Percentiles rank a stretch among this genome's conserved stretches.
phyloP scores from a whole-genome alignment of 2,113 vertebrate species.

The Chaetops frenatus region DNA sequence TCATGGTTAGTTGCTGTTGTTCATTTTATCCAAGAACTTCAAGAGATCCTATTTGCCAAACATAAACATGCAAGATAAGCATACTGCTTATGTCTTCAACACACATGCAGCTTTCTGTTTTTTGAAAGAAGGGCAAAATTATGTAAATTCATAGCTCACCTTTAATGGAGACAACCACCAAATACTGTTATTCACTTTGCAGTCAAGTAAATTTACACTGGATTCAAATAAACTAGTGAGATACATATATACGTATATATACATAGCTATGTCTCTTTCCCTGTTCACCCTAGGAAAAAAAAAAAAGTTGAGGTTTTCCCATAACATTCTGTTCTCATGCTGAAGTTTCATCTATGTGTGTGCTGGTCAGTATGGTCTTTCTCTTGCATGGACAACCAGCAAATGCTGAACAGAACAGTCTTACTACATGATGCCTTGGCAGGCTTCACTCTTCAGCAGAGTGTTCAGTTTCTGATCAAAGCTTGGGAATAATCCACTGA shows the following conservation, averaged over 20 bases:
- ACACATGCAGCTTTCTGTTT: accelerated
- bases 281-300: neutral
- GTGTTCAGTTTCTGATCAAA: neutral
- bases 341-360: neutral
- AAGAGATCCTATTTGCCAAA: neutral
- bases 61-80: neutral
- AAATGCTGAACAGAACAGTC: neutral
- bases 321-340: neutral
- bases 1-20: neutral
- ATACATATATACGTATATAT: neutral
- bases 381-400: neutral
- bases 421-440: neutral
- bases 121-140: neutral
- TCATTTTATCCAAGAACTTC: neutral
- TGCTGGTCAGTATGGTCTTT: neutral
- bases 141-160: neutral
- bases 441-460: neutral
- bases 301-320: neutral
- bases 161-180: neutral
- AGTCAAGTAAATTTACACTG: neutral
- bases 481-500: neutral
- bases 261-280: neutral
- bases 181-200: neutral
- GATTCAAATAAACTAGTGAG: neutral
- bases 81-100: neutral